Evolutionary conservation across 1,140 invertebrate species (phyloP).

Genomic region (Platorchestia sp.): DNA sequence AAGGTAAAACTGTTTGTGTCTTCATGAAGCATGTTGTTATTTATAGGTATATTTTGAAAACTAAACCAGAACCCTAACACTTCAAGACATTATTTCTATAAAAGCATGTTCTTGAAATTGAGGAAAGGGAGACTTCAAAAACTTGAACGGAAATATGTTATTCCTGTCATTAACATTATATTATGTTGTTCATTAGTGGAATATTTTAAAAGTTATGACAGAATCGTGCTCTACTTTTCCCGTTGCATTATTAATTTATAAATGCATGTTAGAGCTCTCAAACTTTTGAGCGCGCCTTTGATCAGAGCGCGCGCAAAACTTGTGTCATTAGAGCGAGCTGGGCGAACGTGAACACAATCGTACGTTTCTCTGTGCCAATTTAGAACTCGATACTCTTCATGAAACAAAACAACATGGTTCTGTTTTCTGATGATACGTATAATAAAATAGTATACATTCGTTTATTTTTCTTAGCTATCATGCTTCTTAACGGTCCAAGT

Average conservation of each 20-base stretch:
- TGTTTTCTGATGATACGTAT: background rate
- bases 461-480: background rate
- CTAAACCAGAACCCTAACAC: background rate
- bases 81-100: background rate
- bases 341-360: background rate
- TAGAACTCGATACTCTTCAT: background rate
- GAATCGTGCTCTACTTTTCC: background rate
- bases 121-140: background rate
- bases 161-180: background rate
- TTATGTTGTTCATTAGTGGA: background rate
- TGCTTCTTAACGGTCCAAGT: background rate
- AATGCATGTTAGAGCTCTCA: background rate
- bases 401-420: background rate
- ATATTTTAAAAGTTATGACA: background rate
- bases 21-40: background rate
- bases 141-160: background rate
- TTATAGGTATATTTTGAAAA: background rate
- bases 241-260: background rate
- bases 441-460: background rate
- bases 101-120: background rate
- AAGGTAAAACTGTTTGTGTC: background rate
- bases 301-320: background rate
- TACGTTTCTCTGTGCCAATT: background rate
- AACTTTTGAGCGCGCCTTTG: background rate
- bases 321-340: background rate